A percentile compares a stretch with the other conserved stretches of the same genome.
Conservation (phyloP, 2,797 vertebrate genomes). For the Bufotes viridis region DNA sequence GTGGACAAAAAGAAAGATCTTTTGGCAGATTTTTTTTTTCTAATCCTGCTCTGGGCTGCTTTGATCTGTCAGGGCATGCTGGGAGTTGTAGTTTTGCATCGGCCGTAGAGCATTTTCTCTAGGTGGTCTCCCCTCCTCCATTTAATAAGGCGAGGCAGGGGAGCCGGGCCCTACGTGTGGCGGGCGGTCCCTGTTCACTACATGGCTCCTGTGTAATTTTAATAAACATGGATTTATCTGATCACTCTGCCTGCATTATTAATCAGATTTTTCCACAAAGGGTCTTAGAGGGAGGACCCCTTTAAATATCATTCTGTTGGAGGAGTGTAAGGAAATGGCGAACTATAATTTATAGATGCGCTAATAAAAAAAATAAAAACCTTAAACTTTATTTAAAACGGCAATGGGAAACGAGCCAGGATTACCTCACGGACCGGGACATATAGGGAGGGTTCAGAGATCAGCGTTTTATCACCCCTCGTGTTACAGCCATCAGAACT, state of each 20-base stretch:
- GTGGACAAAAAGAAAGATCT: background rate
- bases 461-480: too few species aligned
- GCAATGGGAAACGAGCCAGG: too few species aligned
- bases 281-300: too few species aligned
- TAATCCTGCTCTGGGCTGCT: background rate
- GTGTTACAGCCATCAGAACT: background rate
- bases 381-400: too few species aligned
- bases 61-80: background rate
- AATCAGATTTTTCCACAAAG: too few species aligned
- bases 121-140: background rate
- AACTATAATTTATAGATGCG: too few species aligned
- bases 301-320: too few species aligned
- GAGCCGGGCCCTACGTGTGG: conserved; percentile 19
- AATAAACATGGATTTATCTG: conserved; percentile 52
- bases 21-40: background rate
- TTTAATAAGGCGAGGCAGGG: conserved; percentile 68
- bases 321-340: too few species aligned
- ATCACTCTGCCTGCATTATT: background rate
- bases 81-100: background rate
- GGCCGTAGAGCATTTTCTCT: background rate
- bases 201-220: conserved; percentile 22
- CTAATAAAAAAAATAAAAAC: too few species aligned
- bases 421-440: too few species aligned
- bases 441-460: too few species aligned
- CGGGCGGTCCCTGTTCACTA: conserved; percentile 13